Percentiles rank a stretch among this genome's conserved stretches.
Evolutionary conservation across 2,888 invertebrate species (phyloP).

Genomic region (Xestoiulus laeticollis): DNA sequence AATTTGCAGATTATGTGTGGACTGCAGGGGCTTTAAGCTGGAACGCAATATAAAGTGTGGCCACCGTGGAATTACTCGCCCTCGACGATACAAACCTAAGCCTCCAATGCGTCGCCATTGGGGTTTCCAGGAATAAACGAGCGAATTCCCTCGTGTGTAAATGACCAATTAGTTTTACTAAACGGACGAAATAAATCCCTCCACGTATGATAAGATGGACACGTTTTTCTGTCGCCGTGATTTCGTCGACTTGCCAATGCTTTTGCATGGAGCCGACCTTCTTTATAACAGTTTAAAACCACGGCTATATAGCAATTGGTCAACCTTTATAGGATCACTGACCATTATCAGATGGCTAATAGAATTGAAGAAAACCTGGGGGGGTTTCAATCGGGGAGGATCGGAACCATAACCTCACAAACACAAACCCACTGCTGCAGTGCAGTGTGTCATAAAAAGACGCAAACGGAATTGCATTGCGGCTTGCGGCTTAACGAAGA

Average conservation of each 20-base stretch:
- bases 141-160: background rate
- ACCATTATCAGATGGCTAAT: constrained; percentile 29
- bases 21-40: background rate
- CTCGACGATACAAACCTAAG: background rate
- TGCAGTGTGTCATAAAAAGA: background rate
- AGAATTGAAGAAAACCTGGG: background rate
- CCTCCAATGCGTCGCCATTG: background rate
- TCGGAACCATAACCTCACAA: background rate
- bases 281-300: background rate
- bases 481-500: constrained; percentile 8
- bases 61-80: background rate
- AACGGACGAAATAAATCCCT: constrained; percentile 14
- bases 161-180: constrained; percentile 30
- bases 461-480: background rate
- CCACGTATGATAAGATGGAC: background rate
- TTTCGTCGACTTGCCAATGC: background rate
- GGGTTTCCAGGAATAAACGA: constrained; percentile 12
- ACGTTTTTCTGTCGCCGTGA: constrained; percentile 16
- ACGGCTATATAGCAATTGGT: background rate
- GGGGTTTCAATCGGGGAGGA: background rate
- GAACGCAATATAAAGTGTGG: background rate
- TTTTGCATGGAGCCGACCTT: background rate
- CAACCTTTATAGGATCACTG: constrained; percentile 37
- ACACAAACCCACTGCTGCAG: background rate
- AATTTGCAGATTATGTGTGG: background rate